Evolutionary conservation across 2,113 vertebrate species (phyloP).

Genomic region (Myrmophylax atrothorax): DNA sequence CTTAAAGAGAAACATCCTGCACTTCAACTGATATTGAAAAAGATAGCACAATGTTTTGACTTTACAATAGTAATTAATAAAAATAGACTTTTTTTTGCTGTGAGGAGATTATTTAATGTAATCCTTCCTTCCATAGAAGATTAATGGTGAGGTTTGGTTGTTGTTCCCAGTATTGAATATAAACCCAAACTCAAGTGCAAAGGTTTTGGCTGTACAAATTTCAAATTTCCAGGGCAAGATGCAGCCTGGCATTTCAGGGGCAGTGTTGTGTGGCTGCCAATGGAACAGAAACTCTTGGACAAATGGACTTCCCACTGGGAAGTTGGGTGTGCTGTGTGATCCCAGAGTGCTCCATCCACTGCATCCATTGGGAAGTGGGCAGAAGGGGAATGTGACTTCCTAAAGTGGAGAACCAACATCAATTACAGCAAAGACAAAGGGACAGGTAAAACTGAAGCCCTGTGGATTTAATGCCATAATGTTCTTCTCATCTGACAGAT

Average conservation of each 20-base stretch:
- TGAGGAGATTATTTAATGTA: not conserved
- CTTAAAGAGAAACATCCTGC: not conserved
- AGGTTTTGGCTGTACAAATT: not conserved
- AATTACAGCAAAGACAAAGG: not conserved
- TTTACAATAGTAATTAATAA: not conserved
- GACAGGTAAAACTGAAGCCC: not conserved
- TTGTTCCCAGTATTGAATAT: not conserved
- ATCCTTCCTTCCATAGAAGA: not conserved
- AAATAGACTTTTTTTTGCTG: not conserved
- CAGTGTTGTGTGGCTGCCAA: fast-evolving
- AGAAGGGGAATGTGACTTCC: not conserved
- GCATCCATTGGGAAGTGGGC: not conserved
- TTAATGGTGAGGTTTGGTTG: not conserved
- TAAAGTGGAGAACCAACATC: not conserved
- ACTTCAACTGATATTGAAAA: not conserved
- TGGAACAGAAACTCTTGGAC: not conserved
- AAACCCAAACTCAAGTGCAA: not conserved
- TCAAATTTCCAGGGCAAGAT: not conserved
- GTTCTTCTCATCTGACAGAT: not conserved
- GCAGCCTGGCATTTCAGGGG: not conserved
- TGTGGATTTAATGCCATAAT: not conserved
- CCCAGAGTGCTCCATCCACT: not conserved
- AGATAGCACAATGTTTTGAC: not conserved
- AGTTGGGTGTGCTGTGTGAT: not conserved
- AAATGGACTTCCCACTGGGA: not conserved